phyloP scores from a whole-genome alignment of 2,888 invertebrate genomes.

The Zygogramma bicolorata region DNA sequence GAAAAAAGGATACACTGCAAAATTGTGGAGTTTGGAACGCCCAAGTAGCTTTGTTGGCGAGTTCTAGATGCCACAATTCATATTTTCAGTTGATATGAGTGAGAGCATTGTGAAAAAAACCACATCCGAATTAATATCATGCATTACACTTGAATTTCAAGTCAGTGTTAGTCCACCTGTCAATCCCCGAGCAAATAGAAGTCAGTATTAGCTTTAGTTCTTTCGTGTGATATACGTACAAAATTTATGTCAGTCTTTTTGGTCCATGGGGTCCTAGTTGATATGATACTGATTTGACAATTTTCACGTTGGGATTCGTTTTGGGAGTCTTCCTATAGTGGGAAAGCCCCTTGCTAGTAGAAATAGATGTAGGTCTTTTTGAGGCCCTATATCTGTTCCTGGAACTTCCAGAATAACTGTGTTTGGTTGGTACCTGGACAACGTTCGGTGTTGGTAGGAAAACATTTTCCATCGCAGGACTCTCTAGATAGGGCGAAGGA shows the following conservation, averaged over 20 bases:
- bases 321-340: constrained; percentile 9
- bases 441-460: neutral
- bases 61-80: no score
- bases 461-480: neutral
- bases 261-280: constrained; percentile 61
- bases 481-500: constrained; percentile 20
- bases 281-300: constrained; percentile 59
- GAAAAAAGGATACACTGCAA: no score
- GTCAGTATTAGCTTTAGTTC: neutral
- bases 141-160: neutral
- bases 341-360: neutral
- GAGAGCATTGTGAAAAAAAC: no score
- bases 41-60: no score
- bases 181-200: constrained; percentile 1
- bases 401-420: neutral
- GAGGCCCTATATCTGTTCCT: constrained; percentile 6
- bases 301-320: constrained; percentile 40
- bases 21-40: no score
- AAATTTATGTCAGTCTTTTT: constrained; percentile 57
- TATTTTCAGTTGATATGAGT: no score
- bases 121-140: neutral
- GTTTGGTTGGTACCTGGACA: neutral
- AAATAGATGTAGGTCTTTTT: neutral
- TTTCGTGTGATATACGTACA: constrained; percentile 26
- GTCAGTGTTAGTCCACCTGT: constrained; percentile 23